These are phyloP conservation scores for Spicauda simplicius DNA, from an alignment of 2,888 invertebrate species.

Conservation along the genomic window DNA sequence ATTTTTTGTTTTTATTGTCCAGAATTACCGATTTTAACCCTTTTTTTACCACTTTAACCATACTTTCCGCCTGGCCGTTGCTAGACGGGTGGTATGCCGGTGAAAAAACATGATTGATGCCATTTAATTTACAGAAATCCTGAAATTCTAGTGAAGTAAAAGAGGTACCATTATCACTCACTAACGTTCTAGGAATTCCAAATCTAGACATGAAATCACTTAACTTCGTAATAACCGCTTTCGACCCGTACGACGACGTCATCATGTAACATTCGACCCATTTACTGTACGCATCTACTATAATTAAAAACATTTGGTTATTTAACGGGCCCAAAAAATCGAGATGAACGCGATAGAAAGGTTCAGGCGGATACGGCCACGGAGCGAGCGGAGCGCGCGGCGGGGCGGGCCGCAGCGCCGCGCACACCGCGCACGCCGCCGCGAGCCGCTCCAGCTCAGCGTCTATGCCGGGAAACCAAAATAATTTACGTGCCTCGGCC, in stretches of 20 bases:
- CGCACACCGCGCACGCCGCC: too few species aligned
- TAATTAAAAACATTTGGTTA: too few species aligned
- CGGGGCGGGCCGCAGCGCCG: too few species aligned
- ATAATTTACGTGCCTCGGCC: constrained; percentile 35
- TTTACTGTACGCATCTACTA: too few species aligned
- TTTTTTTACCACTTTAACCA: constrained; percentile 44
- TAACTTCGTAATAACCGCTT: constrained; percentile 31
- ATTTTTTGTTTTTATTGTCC: too few species aligned
- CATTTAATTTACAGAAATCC: constrained; percentile 36
- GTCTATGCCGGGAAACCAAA: constrained; percentile 41
- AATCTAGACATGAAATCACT: constrained; percentile 36
- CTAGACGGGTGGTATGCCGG: constrained; percentile 37
- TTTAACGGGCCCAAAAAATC: too few species aligned
- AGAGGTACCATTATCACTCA: constrained; percentile 40
- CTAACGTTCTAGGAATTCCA: constrained; percentile 29
- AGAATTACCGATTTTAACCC: constrained; percentile 38
- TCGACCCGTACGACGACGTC: constrained; percentile 11
- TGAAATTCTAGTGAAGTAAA: too few species aligned
- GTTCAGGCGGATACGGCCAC: constrained; percentile 15
- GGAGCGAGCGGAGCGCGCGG: constrained; percentile 12
- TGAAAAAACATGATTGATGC: constrained; percentile 33
- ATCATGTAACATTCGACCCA: constrained; percentile 34
- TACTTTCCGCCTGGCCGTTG: constrained; percentile 40
- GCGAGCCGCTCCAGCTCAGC: too few species aligned
- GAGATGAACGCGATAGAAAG: constrained; percentile 33